A percentile compares a stretch with the other conserved stretches of the same genome.
phyloP scores from a whole-genome alignment of 2,888 invertebrate genomes.

The Drosophila ustulata region DNA sequence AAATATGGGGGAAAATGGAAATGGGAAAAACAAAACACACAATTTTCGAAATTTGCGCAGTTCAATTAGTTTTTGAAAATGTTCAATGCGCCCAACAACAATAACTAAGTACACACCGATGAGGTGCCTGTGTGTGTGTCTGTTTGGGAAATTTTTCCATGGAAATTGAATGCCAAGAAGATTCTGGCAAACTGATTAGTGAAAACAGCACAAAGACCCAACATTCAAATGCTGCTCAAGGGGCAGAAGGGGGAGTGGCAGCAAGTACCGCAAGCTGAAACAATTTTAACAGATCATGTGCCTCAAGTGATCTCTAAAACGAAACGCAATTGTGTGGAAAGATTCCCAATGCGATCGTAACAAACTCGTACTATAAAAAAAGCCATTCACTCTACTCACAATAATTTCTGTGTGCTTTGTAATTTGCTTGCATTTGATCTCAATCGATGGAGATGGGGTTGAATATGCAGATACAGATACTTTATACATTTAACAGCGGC shows the following conservation, averaged over 20 bases:
- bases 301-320: constrained; percentile 28
- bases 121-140: constrained; percentile 27
- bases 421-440: background rate
- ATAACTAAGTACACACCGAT: constrained; percentile 38
- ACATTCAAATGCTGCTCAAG: constrained; percentile 1
- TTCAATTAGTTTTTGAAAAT: constrained; percentile 62
- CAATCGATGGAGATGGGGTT: background rate
- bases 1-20: constrained; percentile 20
- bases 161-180: constrained; percentile 39
- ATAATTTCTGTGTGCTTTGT: background rate
- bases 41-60: constrained; percentile 73
- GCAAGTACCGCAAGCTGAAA: constrained; percentile 14
- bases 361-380: background rate
- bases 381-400: background rate
- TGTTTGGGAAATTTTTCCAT: constrained; percentile 41
- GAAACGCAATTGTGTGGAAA: constrained; percentile 18
- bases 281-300: constrained; percentile 28
- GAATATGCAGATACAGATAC: background rate
- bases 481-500: background rate
- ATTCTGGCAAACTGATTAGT: constrained; percentile 52
- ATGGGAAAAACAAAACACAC: constrained; percentile 36
- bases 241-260: background rate
- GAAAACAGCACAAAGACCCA: constrained; percentile 32
- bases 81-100: constrained; percentile 32
- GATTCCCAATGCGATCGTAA: constrained; percentile 7